Evolutionary conservation across 2,888 invertebrate species (phyloP).

Genomic region (Strigamia maritima): DNA sequence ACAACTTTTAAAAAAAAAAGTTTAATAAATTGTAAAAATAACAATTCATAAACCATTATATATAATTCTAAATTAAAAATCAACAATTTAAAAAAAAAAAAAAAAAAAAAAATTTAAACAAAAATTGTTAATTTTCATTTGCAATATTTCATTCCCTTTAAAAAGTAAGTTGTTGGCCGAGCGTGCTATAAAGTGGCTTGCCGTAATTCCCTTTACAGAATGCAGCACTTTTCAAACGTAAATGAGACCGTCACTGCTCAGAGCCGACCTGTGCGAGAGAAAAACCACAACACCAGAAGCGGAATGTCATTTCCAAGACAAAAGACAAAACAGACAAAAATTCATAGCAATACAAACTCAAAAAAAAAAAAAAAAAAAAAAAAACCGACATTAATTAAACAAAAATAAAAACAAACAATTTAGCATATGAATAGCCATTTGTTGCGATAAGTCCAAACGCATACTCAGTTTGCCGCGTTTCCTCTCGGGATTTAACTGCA

Average conservation of each 20-base stretch:
- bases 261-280: not conserved
- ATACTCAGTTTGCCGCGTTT: not conserved
- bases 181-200: slow-evolving; percentile 6
- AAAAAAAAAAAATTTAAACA: not conserved
- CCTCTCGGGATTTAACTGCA: not conserved
- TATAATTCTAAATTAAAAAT: not conserved
- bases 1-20: not conserved
- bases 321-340: not conserved
- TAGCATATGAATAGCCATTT: not conserved
- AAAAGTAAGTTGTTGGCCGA: not conserved
- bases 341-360: not conserved
- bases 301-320: not conserved
- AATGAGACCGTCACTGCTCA: slow-evolving; percentile 1
- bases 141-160: not conserved
- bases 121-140: not conserved
- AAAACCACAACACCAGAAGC: not conserved
- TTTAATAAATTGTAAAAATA: not conserved
- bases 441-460: not conserved
- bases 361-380: not conserved
- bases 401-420: not conserved
- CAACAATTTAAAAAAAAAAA: not conserved
- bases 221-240: slow-evolving; percentile 16
- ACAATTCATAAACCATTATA: not conserved
- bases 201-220: slow-evolving; percentile 19
- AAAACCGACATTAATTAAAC: not conserved